phyloP scores from a whole-genome alignment of 2,113 vertebrate genomes.

The Columba janthina region DNA sequence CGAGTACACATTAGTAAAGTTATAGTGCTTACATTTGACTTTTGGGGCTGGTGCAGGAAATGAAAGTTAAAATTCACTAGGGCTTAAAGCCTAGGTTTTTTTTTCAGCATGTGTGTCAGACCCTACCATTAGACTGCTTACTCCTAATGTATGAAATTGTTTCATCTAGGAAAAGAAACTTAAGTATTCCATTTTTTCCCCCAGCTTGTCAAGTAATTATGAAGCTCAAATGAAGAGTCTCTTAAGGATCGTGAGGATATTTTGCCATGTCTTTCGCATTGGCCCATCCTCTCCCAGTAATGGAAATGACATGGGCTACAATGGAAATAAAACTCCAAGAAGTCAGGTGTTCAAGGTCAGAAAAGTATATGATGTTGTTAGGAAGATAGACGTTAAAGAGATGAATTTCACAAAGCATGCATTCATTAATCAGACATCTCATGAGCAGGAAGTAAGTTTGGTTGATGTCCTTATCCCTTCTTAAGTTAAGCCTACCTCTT shows the following conservation, averaged over 20 bases:
- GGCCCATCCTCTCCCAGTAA: slow-evolving; percentile 94
- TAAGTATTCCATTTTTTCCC: slow-evolving; percentile 44
- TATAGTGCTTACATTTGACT: not conserved
- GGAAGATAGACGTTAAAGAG: slow-evolving; percentile 80
- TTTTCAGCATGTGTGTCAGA: not conserved
- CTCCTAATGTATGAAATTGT: not conserved
- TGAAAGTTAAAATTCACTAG: not conserved
- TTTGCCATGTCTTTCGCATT: slow-evolving; percentile 95
- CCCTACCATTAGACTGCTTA: not conserved
- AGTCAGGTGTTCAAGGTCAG: slow-evolving; percentile 99
- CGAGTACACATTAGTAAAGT: not conserved
- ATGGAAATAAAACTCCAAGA: slow-evolving; percentile 97
- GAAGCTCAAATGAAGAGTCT: slow-evolving; percentile 99
- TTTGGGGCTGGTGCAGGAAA: not conserved
- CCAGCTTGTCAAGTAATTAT: slow-evolving; percentile 95
- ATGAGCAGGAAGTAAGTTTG: slow-evolving; percentile 78
- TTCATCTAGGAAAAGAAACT: slow-evolving; percentile 36
- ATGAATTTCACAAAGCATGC: slow-evolving; percentile 78
- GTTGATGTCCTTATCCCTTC: slow-evolving; percentile 57
- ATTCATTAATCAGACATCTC: slow-evolving; percentile 77
- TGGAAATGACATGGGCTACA: slow-evolving; percentile 97
- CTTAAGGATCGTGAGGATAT: slow-evolving; percentile 94
- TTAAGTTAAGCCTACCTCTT: slow-evolving; percentile 59
- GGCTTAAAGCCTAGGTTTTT: not conserved
- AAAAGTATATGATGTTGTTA: slow-evolving; percentile 80